Conservation (phyloP, 1,140 invertebrate species). For the Polypedilum pembai region DNA sequence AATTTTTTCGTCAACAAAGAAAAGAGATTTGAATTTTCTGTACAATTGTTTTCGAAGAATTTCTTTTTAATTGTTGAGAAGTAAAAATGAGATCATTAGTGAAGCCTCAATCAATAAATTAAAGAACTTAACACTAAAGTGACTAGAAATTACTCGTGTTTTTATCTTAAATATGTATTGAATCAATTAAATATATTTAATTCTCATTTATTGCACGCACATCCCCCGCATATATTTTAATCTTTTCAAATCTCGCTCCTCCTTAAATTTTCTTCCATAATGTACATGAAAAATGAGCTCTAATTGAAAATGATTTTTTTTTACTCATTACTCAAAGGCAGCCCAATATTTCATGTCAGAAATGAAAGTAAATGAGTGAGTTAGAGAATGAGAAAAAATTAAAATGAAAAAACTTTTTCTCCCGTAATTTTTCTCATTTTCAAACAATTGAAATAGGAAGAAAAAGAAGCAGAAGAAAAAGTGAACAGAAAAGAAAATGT, state of each 20-base stretch:
- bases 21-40: neutral
- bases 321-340: neutral
- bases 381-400: constrained; percentile 3
- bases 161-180: constrained; percentile 1
- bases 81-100: constrained; percentile 19
- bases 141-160: constrained; percentile 16
- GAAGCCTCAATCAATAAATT: constrained; percentile 24
- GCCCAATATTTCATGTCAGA: neutral
- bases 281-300: no score
- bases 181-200: neutral
- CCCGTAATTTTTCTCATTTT: neutral
- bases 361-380: neutral
- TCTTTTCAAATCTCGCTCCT: no score
- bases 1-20: no score
- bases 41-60: neutral
- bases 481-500: neutral
- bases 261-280: no score
- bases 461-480: no score
- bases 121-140: neutral
- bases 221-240: neutral
- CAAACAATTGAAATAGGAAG: neutral
- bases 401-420: neutral
- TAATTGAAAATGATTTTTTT: no score
- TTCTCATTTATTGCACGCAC: constrained; percentile 16
- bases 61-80: neutral